These are phyloP conservation scores for Physeter macrocephalus DNA, from an alignment of 2,113 vertebrate species.

Conservation along the genomic window DNA sequence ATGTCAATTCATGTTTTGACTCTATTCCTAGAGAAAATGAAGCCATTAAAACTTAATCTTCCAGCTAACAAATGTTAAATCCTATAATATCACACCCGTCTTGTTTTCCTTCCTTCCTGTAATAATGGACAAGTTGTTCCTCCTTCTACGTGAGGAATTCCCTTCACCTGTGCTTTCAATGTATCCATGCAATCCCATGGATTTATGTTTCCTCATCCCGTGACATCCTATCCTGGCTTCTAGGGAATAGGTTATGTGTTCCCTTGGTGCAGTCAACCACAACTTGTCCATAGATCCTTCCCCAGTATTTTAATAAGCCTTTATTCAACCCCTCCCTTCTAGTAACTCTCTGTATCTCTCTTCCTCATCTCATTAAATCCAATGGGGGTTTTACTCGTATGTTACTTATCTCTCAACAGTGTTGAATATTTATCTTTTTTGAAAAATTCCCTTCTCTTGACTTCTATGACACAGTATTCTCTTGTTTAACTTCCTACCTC, in stretches of 20 bases:
- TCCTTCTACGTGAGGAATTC: background rate
- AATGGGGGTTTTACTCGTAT: background rate
- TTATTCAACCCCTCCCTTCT: background rate
- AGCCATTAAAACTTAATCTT: background rate
- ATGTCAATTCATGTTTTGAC: background rate
- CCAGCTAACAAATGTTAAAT: background rate
- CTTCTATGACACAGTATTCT: background rate
- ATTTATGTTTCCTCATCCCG: background rate
- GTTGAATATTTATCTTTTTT: background rate
- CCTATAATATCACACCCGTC: background rate
- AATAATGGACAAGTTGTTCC: background rate
- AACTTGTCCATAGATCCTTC: background rate
- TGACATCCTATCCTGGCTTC: background rate
- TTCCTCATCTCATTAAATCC: background rate
- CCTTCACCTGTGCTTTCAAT: background rate
- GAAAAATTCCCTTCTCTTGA: background rate
- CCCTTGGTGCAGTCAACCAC: background rate
- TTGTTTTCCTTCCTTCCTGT: background rate
- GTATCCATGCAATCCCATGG: background rate
- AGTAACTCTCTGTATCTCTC: background rate
- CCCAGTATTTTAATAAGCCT: background rate
- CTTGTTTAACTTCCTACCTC: background rate
- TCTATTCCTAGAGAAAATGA: background rate
- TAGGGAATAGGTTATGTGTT: background rate
- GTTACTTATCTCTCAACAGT: background rate